Evolutionary conservation across 2,888 invertebrate genomes (phyloP).

Genomic region (Leucozona laternaria): DNA sequence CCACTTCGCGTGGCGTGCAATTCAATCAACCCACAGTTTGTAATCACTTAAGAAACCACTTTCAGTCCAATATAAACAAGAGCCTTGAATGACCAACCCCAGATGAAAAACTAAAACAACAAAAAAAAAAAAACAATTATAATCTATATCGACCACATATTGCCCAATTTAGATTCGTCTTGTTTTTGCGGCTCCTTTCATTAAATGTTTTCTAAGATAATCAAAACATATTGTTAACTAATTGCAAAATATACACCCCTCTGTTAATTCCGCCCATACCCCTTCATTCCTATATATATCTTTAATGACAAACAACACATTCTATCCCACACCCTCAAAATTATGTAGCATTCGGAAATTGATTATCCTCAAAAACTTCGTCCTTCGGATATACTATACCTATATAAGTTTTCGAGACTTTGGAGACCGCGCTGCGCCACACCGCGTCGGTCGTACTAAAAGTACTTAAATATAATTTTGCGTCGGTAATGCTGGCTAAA

Average conservation of each 20-base stretch:
- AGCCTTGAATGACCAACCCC: constrained; percentile 15
- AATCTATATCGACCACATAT: constrained; percentile 21
- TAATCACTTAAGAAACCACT: constrained; percentile 23
- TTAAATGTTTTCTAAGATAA: constrained; percentile 26
- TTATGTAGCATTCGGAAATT: constrained; percentile 29
- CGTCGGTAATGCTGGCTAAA: constrained; percentile 9
- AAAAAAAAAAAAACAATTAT: not conserved
- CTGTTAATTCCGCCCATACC: not conserved
- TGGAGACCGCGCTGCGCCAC: not conserved
- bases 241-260: constrained; percentile 67
- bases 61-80: not conserved
- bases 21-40: not conserved
- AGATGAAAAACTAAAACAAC: not conserved
- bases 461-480: not conserved
- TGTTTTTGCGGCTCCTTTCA: not conserved
- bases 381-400: constrained; percentile 22
- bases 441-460: too few species aligned
- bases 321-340: not conserved
- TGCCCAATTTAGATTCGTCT: constrained; percentile 34
- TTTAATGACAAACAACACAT: constrained; percentile 61
- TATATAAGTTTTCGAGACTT: constrained; percentile 11
- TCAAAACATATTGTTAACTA: constrained; percentile 65
- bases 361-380: constrained; percentile 48
- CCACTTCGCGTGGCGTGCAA: not conserved
- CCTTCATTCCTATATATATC: constrained; percentile 26